Evolutionary conservation across 2,113 vertebrate genomes (phyloP).

Genomic region (Leucosticte australis): DNA sequence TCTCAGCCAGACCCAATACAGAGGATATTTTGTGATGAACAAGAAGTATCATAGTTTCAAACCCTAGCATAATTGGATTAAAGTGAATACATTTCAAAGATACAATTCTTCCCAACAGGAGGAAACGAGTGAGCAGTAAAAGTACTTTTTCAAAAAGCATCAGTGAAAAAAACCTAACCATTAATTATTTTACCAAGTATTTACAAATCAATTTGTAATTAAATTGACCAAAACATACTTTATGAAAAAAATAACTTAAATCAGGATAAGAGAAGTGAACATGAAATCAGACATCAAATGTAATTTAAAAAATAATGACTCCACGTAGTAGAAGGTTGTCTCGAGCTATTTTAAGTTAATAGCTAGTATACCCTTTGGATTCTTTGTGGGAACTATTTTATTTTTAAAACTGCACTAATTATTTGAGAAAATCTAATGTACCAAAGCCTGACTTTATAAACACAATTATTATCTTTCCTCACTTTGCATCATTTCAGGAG

Average conservation of each 20-base stretch:
- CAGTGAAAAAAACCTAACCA: background rate
- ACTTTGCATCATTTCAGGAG: background rate
- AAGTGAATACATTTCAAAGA: background rate
- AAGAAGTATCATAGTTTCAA: background rate
- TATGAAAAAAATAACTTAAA: background rate
- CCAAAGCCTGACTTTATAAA: conserved; percentile 1
- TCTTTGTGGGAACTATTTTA: background rate
- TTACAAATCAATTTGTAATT: background rate
- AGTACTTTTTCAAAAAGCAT: background rate
- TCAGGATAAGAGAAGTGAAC: background rate
- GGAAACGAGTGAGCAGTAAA: background rate
- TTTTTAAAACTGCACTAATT: conserved; percentile 21
- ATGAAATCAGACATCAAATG: background rate
- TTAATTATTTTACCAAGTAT: background rate
- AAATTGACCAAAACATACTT: background rate
- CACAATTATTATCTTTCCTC: background rate
- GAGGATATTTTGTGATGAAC: background rate
- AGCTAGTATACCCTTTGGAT: background rate
- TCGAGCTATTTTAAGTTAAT: background rate
- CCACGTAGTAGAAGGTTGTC: background rate
- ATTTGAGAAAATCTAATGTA: background rate
- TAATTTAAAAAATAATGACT: background rate
- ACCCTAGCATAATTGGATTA: background rate
- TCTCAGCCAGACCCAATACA: background rate
- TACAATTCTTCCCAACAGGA: background rate